A percentile compares a stretch with the other conserved stretches of the same genome.
phyloP scores from a whole-genome alignment of 2,888 invertebrate species.

The Epiblema foenella region DNA sequence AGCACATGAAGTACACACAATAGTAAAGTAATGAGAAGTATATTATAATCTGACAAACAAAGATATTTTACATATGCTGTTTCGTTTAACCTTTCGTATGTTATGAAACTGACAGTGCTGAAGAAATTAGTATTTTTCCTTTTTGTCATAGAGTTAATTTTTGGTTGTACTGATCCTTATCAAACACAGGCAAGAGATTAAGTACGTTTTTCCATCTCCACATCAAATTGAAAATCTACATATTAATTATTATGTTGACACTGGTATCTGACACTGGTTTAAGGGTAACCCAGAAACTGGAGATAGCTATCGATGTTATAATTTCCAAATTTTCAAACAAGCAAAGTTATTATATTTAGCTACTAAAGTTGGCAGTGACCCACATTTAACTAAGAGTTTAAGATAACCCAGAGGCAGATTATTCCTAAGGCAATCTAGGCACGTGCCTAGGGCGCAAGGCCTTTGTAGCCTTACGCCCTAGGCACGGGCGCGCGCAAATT shows the following conservation, averaged over 20 bases:
- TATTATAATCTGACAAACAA: background rate
- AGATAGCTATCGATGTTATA: background rate
- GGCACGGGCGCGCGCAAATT: no score
- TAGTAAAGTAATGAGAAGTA: background rate
- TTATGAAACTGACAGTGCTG: no score
- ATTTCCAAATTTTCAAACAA: background rate
- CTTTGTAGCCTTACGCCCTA: no score
- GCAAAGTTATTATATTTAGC: no score
- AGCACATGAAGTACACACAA: background rate
- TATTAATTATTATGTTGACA: background rate
- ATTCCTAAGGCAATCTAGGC: no score
- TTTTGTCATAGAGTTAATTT: no score
- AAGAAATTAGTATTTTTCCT: no score
- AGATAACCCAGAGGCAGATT: constrained; percentile 1
- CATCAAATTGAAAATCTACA: background rate
- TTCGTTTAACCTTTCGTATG: no score
- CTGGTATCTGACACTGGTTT: background rate
- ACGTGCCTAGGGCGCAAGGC: no score
- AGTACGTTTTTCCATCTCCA: background rate
- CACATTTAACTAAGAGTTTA: constrained; percentile 14
- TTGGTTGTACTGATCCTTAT: no score
- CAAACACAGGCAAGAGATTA: no score
- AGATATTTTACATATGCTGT: background rate
- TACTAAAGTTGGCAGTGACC: constrained; percentile 17
- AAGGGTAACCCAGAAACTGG: background rate